Evolutionary conservation across 2,797 vertebrate species (phyloP).

Genomic region (Prunella strophiata): DNA sequence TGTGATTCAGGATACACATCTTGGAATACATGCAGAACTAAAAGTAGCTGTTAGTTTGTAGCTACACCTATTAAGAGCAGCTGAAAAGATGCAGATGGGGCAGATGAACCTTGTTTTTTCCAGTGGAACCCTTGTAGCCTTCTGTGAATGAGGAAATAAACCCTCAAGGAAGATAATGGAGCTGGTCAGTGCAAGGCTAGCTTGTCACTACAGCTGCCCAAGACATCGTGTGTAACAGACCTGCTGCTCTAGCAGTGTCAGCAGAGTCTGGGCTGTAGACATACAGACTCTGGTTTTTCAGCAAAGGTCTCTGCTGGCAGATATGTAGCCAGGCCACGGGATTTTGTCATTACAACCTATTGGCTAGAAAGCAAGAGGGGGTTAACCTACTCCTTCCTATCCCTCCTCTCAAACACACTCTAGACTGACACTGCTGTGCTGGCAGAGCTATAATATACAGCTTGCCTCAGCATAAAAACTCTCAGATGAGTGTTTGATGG

Average conservation of each 20-base stretch:
- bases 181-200: neutral
- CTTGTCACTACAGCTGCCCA: neutral
- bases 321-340: neutral
- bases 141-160: neutral
- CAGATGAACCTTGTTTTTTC: neutral
- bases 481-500: neutral
- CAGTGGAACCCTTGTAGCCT: neutral
- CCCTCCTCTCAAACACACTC: neutral
- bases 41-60: neutral
- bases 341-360: neutral
- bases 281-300: neutral
- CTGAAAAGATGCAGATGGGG: neutral
- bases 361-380: neutral
- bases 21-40: neutral
- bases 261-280: neutral
- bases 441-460: neutral
- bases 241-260: neutral
- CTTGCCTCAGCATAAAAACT: slow-evolving; percentile 18
- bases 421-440: neutral
- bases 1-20: neutral
- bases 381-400: neutral
- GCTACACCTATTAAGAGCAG: neutral
- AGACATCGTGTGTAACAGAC: neutral
- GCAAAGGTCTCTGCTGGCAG: neutral
- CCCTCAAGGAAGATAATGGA: neutral